Conservation (phyloP, 2,113 vertebrate genomes). For the Rhagologus leucostigma region DNA sequence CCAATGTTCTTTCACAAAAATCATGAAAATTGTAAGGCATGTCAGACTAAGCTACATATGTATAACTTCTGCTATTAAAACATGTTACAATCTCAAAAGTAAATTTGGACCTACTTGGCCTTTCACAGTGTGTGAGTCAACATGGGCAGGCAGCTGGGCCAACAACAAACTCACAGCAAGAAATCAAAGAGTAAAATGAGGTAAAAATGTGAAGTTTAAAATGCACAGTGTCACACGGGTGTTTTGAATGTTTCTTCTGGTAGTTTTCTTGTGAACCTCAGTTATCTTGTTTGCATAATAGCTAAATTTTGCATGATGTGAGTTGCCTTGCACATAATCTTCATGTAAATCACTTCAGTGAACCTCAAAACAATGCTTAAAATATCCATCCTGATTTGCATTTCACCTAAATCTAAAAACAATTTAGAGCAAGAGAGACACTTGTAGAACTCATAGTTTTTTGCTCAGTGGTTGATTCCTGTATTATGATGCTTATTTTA, state of each 20-base stretch:
- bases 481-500: not conserved
- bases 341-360: not conserved
- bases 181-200: not conserved
- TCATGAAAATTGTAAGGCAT: not conserved
- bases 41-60: not conserved
- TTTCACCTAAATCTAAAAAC: not conserved
- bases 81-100: not conserved
- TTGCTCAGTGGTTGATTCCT: not conserved
- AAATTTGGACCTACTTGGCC: not conserved
- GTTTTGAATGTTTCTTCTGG: not conserved
- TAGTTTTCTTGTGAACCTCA: not conserved
- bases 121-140: not conserved
- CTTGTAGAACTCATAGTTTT: fast-evolving
- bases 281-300: not conserved
- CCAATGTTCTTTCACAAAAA: not conserved
- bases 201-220: not conserved
- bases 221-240: not conserved
- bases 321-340: not conserved
- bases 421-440: not conserved
- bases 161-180: not conserved
- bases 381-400: not conserved
- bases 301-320: not conserved
- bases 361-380: not conserved
- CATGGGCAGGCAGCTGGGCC: not conserved
- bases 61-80: not conserved